Base-by-base conservation (phyloP, 2,888 invertebrate species). In the Mythimna vitellina region DNA sequence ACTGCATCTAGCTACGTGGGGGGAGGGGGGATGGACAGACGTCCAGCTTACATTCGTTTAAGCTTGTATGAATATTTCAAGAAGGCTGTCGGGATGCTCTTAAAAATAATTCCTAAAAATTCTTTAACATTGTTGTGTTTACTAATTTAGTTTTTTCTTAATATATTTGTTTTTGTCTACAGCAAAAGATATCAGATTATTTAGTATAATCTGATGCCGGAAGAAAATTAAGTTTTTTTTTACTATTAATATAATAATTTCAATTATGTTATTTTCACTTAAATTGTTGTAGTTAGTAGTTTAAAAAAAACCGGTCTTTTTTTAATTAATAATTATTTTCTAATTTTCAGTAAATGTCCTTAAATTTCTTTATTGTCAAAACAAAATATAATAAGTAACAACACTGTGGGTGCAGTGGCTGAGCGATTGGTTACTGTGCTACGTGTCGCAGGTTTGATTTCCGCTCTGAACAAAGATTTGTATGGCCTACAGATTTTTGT, bases 21-120 rank as follows among this genome's bases (percentile, higher is more conserved):
- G 20, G 14, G 35, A 35, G 35, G 35, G 35, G 35, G 35, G 35
- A 35, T 53, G 22, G 64, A 29, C 58, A 67, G 49, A 46, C n/a
- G 29, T 56, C 46, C 25, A 53, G 29, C 12, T 35, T 20, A 0
- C 10, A 10, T 57, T 56, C 12, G 12, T 49, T 54, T 25, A 10
- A 32, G 17, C 49, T 20, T 51, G 20, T 51, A 8, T 20, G 6
- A 64, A 53, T 76, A 64, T 64, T 75, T 75, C n/a, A 38, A 10
- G 3, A 14, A 76, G 22, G 22, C 14, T 17, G 4, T 46, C 12
- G 17, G 32, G 3, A 20, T 9, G 46, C 9, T 62, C 3, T 38
- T 54, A 49, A 61, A 22, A 49, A 71, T 53, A 38, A 6, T 62
- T 6, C 12, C 22, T 42, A 10, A 51, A 9, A 0, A n/a, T 54